Evolutionary conservation across 2,888 invertebrate species (phyloP).

Genomic region (Gnatocerus cornutus): DNA sequence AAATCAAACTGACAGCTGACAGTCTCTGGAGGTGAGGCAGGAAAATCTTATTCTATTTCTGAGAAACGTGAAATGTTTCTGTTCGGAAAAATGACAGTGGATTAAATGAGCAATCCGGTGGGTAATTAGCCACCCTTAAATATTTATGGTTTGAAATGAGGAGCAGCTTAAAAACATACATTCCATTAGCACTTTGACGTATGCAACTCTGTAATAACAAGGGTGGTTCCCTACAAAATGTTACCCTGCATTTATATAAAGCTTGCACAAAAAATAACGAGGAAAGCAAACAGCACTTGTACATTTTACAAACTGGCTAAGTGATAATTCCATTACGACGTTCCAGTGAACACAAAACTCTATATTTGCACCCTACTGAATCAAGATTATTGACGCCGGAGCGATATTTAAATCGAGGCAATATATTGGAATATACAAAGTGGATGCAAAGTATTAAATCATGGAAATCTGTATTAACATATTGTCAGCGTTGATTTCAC

Average conservation of each 20-base stretch:
- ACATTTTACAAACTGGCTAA: constrained; percentile 67
- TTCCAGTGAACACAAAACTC: constrained; percentile 43
- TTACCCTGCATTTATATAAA: constrained; percentile 61
- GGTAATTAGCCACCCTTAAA: constrained; percentile 18
- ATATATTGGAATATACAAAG: background rate
- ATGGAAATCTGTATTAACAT: no score
- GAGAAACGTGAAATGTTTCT: constrained; percentile 3
- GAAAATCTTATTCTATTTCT: constrained; percentile 40
- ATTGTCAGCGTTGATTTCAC: no score
- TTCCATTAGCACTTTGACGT: constrained; percentile 62
- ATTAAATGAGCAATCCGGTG: background rate
- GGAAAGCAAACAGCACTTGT: constrained; percentile 64
- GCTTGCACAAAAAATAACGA: constrained; percentile 65
- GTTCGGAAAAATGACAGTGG: background rate
- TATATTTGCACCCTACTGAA: background rate
- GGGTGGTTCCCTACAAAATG: constrained; percentile 62
- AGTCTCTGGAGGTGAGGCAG: constrained; percentile 50
- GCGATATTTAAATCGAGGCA: background rate
- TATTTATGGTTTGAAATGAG: constrained; percentile 24
- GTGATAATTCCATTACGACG: constrained; percentile 66
- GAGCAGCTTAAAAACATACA: constrained; percentile 38
- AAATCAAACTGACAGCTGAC: constrained; percentile 59
- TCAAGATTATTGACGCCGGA: background rate
- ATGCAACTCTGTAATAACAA: constrained; percentile 65
- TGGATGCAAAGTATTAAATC: no score